A percentile compares a stretch with the other conserved stretches of the same genome.
Evolutionary conservation across 30 jellyfish, hydroid and myxozoan genomes (phyloP).

Genomic region (Clytia hemisphaerica): DNA sequence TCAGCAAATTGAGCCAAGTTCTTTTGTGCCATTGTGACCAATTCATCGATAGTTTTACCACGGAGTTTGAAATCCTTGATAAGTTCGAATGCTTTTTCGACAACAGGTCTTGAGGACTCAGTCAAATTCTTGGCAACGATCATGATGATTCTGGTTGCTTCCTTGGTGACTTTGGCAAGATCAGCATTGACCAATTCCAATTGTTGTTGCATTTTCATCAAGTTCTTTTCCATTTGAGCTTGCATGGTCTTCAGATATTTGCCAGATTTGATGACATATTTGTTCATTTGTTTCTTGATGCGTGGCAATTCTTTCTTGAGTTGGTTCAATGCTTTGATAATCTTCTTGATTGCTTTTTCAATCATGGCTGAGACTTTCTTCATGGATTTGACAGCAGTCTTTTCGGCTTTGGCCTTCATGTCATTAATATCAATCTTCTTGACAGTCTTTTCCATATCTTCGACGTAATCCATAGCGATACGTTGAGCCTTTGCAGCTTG

Average conservation of each 20-base stretch:
- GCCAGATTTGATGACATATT: slow-evolving; percentile 3
- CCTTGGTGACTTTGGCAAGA: slow-evolving; percentile 12
- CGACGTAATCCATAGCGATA: slow-evolving; percentile 6
- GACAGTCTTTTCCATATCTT: slow-evolving; percentile 41
- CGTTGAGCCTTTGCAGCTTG: slow-evolving; percentile 15
- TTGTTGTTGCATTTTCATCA: neutral
- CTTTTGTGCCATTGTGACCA: slow-evolving; percentile 1
- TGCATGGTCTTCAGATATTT: neutral
- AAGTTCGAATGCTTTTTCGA: slow-evolving; percentile 59
- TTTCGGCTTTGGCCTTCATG: slow-evolving; percentile 46
- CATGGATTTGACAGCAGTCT: slow-evolving; percentile 35
- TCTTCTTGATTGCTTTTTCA: slow-evolving; percentile 8
- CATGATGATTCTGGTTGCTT: slow-evolving; percentile 26
- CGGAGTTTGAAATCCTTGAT: slow-evolving; percentile 79
- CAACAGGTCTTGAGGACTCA: slow-evolving; percentile 76
- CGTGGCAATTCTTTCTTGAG: slow-evolving; percentile 23
- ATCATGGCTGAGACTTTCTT: slow-evolving; percentile 20
- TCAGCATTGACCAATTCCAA: neutral
- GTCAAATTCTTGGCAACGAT: slow-evolving; percentile 54
- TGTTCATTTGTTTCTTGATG: neutral
- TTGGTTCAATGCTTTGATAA: slow-evolving; percentile 32
- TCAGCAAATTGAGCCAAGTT: neutral
- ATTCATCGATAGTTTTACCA: slow-evolving; percentile 72
- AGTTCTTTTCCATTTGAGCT: neutral
- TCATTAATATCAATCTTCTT: slow-evolving; percentile 53